Percentiles rank a stretch among this genome's conserved stretches.
phyloP scores from a whole-genome alignment of 37 sponge, comb jelly and placozoan genomes.

The Aphrocallistes beatrix region DNA sequence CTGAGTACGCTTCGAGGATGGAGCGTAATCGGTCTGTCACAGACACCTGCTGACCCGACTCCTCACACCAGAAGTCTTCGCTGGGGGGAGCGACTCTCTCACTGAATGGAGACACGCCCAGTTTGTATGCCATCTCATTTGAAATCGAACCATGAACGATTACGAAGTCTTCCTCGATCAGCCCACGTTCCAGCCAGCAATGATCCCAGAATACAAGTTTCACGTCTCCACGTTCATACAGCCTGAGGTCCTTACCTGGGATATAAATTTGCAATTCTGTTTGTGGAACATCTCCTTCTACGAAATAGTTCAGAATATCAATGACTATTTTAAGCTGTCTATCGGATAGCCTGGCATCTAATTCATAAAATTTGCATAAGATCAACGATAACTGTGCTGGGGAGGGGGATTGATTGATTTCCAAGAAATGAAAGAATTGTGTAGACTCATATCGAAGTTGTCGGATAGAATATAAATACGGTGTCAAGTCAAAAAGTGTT shows the following conservation, averaged over 20 bases:
- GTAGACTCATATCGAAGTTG: neutral
- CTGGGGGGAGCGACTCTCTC: conserved; percentile 12
- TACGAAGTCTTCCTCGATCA: neutral
- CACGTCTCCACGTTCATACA: neutral
- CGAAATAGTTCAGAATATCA: neutral
- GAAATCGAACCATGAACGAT: neutral
- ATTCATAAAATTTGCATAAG: neutral
- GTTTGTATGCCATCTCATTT: conserved; percentile 19
- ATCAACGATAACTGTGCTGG: neutral
- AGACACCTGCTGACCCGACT: neutral
- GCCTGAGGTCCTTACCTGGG: neutral
- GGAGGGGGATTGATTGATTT: neutral
- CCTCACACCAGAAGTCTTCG: conserved; percentile 3
- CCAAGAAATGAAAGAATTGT: neutral
- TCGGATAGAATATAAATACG: neutral
- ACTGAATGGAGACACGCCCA: conserved; percentile 17
- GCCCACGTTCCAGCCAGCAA: neutral
- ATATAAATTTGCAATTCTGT: neutral
- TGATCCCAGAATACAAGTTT: conserved; percentile 2
- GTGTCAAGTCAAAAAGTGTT: neutral
- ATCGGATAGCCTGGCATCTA: neutral
- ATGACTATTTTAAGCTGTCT: neutral
- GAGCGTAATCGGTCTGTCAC: conserved; percentile 13
- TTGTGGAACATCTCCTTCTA: neutral
- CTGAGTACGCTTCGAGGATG: conserved; percentile 50